Evolutionary conservation across 2,113 vertebrate genomes (phyloP), one percentile per base, ranked within the genome.

Genomic region (Phoenicopterus ruber): DNA sequence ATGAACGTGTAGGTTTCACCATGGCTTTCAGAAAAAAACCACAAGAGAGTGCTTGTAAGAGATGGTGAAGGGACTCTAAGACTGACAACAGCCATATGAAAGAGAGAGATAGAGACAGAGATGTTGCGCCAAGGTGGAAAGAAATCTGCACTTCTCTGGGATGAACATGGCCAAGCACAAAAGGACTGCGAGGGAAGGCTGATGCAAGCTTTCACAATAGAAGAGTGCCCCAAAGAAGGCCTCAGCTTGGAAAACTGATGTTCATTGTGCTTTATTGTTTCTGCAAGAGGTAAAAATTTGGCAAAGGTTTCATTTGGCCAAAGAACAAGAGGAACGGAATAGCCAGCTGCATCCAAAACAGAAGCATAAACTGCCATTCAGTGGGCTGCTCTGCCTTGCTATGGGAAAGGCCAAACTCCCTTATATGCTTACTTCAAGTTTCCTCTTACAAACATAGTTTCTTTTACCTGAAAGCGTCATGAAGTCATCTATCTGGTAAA

Each of bases 401-500:
- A 6, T 40, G 17, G 61, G 49, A 84, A 46, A 71, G 47, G 34
- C 57, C 46, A 55, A 11, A 78, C 15, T 36, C 31, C 47, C 31
- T 21, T 7, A 66, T 6, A 8, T 6, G 11, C 36, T 50, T 47
- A 44, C 78, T 84, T 61, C 63, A 93, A 69, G 14, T 55, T 57
- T 44, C 74, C 26, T 25, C 5, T 65, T 40, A 62, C 13, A 32
- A 20, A 89, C 79, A 47, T 20, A 71, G 25, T 29, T 82, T 55
- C 17, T 84, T 98, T 97, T 98, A 99, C 99, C 97, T 91, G 97
- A 95, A n/a, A 99, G 98, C 0, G 84, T 97, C 89, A 96, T 88
- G 94, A 99, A 99, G 96, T 99, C 98, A 6, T 98, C 98, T 42
- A 99, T 99, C 31, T 98, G 97, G 94, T 98, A 98, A 74, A 99